Conservation (phyloP, 1,140 invertebrate genomes). For the Drosophila baimaii region DNA sequence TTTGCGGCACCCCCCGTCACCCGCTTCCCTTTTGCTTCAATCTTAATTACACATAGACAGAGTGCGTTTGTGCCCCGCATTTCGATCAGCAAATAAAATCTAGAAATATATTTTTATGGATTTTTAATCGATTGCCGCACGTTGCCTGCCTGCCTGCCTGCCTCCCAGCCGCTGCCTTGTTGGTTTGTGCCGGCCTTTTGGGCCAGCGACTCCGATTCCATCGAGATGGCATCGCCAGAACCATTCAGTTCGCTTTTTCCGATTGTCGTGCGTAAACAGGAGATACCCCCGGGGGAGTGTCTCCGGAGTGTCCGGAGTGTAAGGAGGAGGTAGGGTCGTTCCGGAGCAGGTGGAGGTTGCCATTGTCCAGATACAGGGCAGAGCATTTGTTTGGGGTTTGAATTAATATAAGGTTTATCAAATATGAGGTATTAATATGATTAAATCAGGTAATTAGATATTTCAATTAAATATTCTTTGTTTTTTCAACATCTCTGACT, state of each 20-base stretch:
- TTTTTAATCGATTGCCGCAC: conserved; percentile 80
- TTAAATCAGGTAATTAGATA: too few relatives aligned
- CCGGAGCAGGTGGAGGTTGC: conserved; percentile 3
- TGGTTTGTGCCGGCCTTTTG: conserved; percentile 30
- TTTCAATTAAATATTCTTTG: too few relatives aligned
- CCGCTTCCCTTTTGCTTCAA: conserved; percentile 13
- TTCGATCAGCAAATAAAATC: conserved; percentile 81
- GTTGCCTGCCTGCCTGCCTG: conserved; percentile 10
- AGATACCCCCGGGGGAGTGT: conserved; percentile 16
- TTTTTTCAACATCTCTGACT: too few relatives aligned
- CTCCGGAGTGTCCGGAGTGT: not conserved
- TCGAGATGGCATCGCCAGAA: conserved; percentile 32
- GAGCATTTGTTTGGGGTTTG: too few relatives aligned
- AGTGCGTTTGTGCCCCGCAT: conserved; percentile 25
- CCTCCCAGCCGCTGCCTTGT: conserved; percentile 7
- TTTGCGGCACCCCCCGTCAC: conserved; percentile 18
- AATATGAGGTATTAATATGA: too few relatives aligned
- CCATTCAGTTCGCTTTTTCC: conserved; percentile 41
- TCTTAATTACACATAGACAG: conserved; percentile 72
- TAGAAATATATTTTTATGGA: conserved; percentile 83
- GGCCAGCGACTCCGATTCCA: conserved; percentile 42
- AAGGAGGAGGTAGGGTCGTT: not conserved
- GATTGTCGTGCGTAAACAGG: conserved; percentile 62
- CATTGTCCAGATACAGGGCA: not conserved
- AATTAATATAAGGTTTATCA: too few relatives aligned